A percentile compares a stretch with the other conserved stretches of the same genome.
Conservation (phyloP, 2,888 invertebrate genomes). For the Melangyna quadrimaculata region DNA sequence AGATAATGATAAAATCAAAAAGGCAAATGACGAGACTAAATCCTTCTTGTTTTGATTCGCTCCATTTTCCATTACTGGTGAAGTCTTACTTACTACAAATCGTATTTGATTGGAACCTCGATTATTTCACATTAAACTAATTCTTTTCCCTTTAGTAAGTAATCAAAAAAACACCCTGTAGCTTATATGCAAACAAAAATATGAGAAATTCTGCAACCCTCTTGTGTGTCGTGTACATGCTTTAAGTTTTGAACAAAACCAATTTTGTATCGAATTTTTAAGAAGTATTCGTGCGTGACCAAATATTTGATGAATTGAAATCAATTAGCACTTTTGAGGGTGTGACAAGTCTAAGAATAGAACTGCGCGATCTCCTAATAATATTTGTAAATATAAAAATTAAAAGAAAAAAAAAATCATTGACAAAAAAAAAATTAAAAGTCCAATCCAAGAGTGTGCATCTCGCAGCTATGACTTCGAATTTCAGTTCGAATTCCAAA, state of each 20-base stretch:
- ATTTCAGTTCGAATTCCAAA: constrained; percentile 39
- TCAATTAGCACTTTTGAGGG: constrained; percentile 58
- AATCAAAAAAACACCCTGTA: background rate
- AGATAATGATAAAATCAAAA: too few relatives aligned
- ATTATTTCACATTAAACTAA: too few relatives aligned
- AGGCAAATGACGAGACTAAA: too few relatives aligned
- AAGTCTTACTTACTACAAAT: too few relatives aligned
- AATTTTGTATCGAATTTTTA: constrained; percentile 21
- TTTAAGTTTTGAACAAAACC: background rate
- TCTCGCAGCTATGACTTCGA: constrained; percentile 22
- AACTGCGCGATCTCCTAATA: constrained; percentile 50
- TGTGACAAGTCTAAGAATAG: constrained; percentile 65
- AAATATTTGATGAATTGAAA: constrained; percentile 34
- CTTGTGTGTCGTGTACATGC: background rate
- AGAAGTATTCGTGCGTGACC: constrained; percentile 42
- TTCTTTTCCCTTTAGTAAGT: too few relatives aligned
- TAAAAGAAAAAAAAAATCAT: constrained; percentile 38
- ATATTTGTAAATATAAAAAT: constrained; percentile 32
- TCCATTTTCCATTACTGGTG: too few relatives aligned
- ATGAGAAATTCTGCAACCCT: background rate
- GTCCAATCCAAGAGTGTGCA: constrained; percentile 20
- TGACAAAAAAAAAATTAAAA: constrained; percentile 3
- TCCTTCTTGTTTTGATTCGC: too few relatives aligned
- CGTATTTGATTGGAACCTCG: too few relatives aligned
- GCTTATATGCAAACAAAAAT: background rate